phyloP scores from a whole-genome alignment of 2,113 vertebrate genomes.

The Pseudonaja textilis region DNA sequence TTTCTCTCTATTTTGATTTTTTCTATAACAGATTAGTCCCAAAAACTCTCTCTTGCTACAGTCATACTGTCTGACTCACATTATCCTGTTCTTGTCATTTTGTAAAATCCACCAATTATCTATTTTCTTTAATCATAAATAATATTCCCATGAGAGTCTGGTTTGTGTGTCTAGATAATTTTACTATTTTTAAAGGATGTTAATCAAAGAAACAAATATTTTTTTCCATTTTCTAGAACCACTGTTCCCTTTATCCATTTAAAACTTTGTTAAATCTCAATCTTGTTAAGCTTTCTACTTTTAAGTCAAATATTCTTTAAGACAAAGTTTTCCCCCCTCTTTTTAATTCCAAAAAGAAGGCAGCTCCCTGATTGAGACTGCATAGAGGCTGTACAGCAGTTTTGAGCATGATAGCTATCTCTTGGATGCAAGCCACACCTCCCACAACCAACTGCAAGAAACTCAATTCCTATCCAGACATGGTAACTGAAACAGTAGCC shows the following conservation, averaged over 20 bases:
- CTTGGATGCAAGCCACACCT: not conserved
- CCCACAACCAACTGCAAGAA: not conserved
- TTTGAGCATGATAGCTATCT: not conserved
- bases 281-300: not conserved
- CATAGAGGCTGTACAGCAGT: not conserved
- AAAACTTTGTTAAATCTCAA: not conserved
- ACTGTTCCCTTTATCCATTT: not conserved
- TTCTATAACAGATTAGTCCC: not conserved
- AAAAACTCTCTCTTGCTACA: not conserved
- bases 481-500: not conserved
- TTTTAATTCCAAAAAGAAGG: not conserved
- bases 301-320: not conserved
- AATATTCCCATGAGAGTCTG: not conserved
- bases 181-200: not conserved
- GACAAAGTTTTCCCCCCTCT: accelerated
- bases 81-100: not conserved
- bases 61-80: not conserved
- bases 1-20: not conserved
- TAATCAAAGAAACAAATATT: not conserved
- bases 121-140: not conserved
- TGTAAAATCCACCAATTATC: not conserved
- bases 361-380: not conserved
- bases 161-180: not conserved
- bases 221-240: not conserved
- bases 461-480: not conserved